phyloP scores from a whole-genome alignment of 2,888 invertebrate genomes.

The Gymnocheta viridis region DNA sequence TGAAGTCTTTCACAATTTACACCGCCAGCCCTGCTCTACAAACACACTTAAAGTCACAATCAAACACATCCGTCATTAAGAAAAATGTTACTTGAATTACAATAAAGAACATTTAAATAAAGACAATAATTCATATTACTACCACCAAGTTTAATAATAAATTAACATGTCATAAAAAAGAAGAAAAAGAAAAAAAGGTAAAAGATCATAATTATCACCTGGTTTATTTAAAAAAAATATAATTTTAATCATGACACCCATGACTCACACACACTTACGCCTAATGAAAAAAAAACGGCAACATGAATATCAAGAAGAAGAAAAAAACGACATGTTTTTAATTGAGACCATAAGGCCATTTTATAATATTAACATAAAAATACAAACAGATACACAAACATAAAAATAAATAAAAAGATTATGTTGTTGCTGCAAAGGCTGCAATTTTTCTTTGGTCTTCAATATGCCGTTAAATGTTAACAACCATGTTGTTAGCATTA shows the following conservation, averaged over 20 bases:
- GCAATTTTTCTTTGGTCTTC: background rate
- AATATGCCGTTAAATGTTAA: slow-evolving; percentile 44
- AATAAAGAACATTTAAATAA: background rate
- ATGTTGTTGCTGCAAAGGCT: background rate
- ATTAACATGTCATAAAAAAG: slow-evolving; percentile 32
- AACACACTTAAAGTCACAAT: background rate
- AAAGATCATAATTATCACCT: slow-evolving; percentile 52
- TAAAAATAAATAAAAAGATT: background rate
- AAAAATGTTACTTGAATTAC: background rate
- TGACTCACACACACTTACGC: slow-evolving; percentile 18
- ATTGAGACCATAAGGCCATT: slow-evolving; percentile 39
- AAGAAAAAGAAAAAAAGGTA: background rate
- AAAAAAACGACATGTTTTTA: slow-evolving; percentile 29
- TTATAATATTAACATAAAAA: slow-evolving; percentile 14
- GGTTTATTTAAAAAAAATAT: slow-evolving; percentile 40
- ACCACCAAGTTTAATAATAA: background rate
- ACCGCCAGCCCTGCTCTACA: slow-evolving; percentile 9
- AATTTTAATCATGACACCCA: slow-evolving; percentile 27
- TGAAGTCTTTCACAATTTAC: background rate
- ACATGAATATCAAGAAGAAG: background rate
- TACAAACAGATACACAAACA: slow-evolving; percentile 8
- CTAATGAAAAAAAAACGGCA: slow-evolving; percentile 10
- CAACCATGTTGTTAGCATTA: slow-evolving; percentile 17
- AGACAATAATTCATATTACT: background rate
- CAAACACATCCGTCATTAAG: slow-evolving; percentile 8